Evolutionary conservation across 2,113 vertebrate species (phyloP), one percentile per base, ranked within the genome.

Genomic region (Dicrurus megarhynchus): DNA sequence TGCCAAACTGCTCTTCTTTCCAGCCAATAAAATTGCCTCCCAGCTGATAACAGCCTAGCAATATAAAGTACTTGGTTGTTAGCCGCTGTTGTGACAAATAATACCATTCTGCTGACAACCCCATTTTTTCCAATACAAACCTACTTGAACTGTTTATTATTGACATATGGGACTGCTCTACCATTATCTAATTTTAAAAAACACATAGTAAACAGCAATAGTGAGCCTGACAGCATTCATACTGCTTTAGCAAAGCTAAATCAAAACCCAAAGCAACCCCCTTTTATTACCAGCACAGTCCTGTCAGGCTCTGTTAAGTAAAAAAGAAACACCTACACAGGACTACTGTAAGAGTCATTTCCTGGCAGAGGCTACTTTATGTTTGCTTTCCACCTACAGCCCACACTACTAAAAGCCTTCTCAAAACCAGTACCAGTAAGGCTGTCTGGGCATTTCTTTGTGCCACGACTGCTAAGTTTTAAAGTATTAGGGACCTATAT

Each of bases 11-110:
- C 71, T 89, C 73, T 27, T 57, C 89, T 87, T 78, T 33, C 87
- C 85, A 73, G 78, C 89, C 87, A 84, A 93, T 77, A 94, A 75
- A 81, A 85, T 68, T 60, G 71, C 89, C 86, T 97, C 77, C 76
- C 96, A 67, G 32, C 89, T 73, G 90, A 89, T 93, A 92, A 82
- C 86, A 91, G 68, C 94, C 90, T 75, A 71, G 75, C 77, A 60
- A 37, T 41, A 79, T 32, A 75, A 78, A 90, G 89, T 52, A 53
- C 89, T 57, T 1, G 5, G 85, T 68, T 80, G 91, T 95, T 97
- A 94, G 94, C 83, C 0, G 18, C 88, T 93, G 89, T 91, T 95
- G 92, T 95, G 95, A 96, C 93, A 97, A 97, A 95, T 73, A 93
- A 85, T 46, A 94, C 84, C 39, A 10, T 84, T 90, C 87, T 74